phyloP scores from a whole-genome alignment of 2,113 vertebrate genomes.

The Passer montanus region DNA sequence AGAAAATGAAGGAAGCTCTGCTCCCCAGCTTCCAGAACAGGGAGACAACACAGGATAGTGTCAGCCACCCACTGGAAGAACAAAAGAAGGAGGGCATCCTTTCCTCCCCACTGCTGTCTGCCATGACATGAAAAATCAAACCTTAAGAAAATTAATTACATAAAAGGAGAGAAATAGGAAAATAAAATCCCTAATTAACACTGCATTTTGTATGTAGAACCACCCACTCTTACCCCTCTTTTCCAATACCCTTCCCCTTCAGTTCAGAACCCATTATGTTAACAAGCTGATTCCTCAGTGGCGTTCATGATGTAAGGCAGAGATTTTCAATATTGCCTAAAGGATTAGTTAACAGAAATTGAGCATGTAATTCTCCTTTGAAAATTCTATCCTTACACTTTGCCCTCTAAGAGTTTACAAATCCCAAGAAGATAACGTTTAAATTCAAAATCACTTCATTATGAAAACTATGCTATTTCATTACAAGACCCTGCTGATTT shows the following conservation, averaged over 20 bases:
- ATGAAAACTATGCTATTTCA: not conserved
- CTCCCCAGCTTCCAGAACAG: not conserved
- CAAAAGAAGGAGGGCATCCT: not conserved
- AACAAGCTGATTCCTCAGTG: not conserved
- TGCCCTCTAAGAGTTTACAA: constrained; percentile 12
- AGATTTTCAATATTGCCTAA: constrained; percentile 1
- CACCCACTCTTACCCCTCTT: not conserved
- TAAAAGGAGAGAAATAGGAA: not conserved
- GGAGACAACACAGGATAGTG: not conserved
- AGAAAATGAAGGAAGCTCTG: not conserved
- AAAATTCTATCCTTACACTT: constrained; percentile 4
- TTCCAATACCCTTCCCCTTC: not conserved
- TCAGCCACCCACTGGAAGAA: not conserved
- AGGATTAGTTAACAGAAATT: constrained; percentile 6
- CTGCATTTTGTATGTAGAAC: not conserved
- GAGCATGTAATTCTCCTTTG: not conserved
- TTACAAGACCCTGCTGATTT: not conserved
- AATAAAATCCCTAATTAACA: not conserved
- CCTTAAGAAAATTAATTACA: not conserved
- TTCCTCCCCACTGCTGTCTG: not conserved
- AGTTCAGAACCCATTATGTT: not conserved
- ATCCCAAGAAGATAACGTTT: not conserved
- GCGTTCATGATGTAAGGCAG: not conserved
- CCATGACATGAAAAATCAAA: not conserved
- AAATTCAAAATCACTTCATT: not conserved